A percentile compares a stretch with the other conserved stretches of the same genome.
These are phyloP conservation scores for Rhinophrynus dorsalis DNA, from an alignment of 2,797 vertebrate species.

Conservation along the genomic window DNA sequence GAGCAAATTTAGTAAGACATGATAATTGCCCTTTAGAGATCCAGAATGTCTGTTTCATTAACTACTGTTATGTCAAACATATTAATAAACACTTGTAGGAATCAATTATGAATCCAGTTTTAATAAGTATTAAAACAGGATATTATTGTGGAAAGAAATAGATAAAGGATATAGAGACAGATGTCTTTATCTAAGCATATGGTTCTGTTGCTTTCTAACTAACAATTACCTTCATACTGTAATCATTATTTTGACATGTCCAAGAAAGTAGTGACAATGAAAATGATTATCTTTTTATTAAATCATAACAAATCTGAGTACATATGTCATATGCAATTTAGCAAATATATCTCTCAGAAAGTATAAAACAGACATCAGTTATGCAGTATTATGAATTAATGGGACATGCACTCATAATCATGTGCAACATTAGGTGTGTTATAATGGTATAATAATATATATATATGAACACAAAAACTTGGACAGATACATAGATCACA, in stretches of 20 bases:
- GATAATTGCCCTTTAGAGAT: too few species aligned
- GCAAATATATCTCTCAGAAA: too few species aligned
- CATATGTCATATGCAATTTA: not conserved
- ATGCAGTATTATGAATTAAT: too few species aligned
- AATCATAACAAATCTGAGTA: not conserved
- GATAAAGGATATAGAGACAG: slow-evolving; percentile 18
- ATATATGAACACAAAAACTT: too few species aligned
- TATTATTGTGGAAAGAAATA: not conserved
- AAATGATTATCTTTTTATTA: slow-evolving; percentile 18
- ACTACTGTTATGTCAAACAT: not conserved
- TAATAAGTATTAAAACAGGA: not conserved
- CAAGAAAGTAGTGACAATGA: slow-evolving; percentile 1
- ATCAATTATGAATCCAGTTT: too few species aligned
- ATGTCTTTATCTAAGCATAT: slow-evolving; percentile 41
- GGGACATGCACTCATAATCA: too few species aligned
- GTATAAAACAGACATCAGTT: too few species aligned
- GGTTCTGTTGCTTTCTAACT: slow-evolving; percentile 8
- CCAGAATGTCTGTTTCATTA: not conserved
- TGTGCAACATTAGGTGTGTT: too few species aligned
- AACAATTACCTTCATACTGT: slow-evolving; percentile 30
- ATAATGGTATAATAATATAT: too few species aligned
- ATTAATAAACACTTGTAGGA: too few species aligned
- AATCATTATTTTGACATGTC: slow-evolving; percentile 42
- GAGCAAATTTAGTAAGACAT: too few species aligned
- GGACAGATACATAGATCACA: too few species aligned